Evolutionary conservation across 2,888 invertebrate genomes (phyloP), one percentile per base, ranked within the genome.

Genomic region (Euplexia lucipara): DNA sequence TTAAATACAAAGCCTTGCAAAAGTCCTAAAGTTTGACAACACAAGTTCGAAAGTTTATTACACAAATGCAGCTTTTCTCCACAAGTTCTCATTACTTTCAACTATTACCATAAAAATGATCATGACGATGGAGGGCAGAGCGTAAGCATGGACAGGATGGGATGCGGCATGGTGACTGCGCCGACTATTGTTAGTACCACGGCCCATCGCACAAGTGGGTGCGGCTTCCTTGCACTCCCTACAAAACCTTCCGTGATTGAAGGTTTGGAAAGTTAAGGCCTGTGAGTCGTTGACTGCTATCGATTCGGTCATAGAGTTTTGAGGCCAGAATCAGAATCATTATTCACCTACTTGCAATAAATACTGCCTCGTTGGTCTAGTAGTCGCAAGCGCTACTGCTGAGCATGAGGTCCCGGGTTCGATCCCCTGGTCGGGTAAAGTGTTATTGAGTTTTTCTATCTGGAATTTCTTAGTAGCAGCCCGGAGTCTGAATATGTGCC

Each of bases 141-240:
- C 68, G 79, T 70, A 69, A 73, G 52, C 65, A 53, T 26, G 26
- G 26, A n/a, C 73, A 66, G 66, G 58, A 44, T 65, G 78, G 61
- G 78, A 76, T 81, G 54, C 60, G 56, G 65, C 78, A 78, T 83
- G 75, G 68, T 56, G 49, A 69, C 75, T 74, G 80, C 74, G 63
- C 62, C 57, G 58, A 63, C 82, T 79, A 91, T 91, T 92, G 91
- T 92, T 72, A 83, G 35, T 62, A 81, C 56, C 79, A 86, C 85
- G 89, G 84, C 39, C 73, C 84, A 86, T 79, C 79, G 82, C 60
- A 7, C 81, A 86, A 71, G 70, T 71, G 77, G 89, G 91, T 59
- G 86, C 81, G 86, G 84, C 83, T 89, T 91, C 91, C 90, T 87
- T 77, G 62, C 79, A 71, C 79, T 44, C 86, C 86, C 83, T 56